Conservation (phyloP, 2,888 invertebrate species). For the Tryphoninae sp. region DNA sequence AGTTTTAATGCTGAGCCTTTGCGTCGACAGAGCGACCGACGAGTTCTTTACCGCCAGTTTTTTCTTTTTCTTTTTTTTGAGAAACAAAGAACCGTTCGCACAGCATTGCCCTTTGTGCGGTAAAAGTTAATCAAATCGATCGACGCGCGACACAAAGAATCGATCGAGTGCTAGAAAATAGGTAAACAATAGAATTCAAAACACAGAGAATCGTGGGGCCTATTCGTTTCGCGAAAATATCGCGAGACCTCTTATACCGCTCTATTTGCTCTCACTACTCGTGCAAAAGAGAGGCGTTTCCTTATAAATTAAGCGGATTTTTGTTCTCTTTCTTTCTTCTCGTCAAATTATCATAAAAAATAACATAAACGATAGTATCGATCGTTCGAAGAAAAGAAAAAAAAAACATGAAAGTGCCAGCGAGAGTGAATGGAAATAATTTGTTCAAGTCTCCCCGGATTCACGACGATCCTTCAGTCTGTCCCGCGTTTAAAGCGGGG, state of each 20-base stretch:
- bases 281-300: conserved; percentile 6
- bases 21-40: conserved; percentile 1
- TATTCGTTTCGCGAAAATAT: conserved; percentile 19
- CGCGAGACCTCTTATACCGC: conserved; percentile 3
- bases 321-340: neutral
- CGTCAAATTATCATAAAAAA: conserved; percentile 35
- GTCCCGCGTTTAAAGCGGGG: conserved; percentile 55
- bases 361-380: conserved; percentile 36
- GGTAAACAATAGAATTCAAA: neutral
- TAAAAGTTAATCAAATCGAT: conserved; percentile 19
- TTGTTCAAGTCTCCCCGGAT: conserved; percentile 35
- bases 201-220: conserved; percentile 12
- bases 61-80: neutral
- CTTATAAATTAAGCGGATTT: conserved; percentile 27
- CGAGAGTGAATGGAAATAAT: conserved; percentile 15
- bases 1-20: conserved; percentile 7
- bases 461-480: conserved; percentile 63
- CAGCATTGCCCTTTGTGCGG: neutral
- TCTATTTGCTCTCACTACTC: conserved; percentile 14
- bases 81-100: neutral
- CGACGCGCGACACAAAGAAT: conserved; percentile 6
- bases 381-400: conserved; percentile 34
- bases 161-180: neutral
- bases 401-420: conserved; percentile 19
- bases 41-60: neutral